A percentile compares a stretch with the other conserved stretches of the same genome.
phyloP scores from a whole-genome alignment of 2,888 invertebrate genomes.

The Chrysolina americana region DNA sequence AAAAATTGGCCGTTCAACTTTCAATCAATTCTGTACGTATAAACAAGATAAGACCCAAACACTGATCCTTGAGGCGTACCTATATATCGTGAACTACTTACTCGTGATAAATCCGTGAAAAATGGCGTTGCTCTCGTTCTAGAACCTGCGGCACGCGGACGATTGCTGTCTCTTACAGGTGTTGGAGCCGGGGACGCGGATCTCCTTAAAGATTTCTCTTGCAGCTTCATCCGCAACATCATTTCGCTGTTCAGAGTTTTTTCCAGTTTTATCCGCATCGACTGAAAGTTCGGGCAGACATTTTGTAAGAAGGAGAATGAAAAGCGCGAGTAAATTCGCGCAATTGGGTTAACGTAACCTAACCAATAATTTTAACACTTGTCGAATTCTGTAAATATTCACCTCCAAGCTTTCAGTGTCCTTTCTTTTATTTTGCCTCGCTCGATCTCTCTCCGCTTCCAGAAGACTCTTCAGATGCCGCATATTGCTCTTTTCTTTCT shows the following conservation, averaged over 20 bases:
- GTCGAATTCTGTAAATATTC: background rate
- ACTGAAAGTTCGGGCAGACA: slow-evolving; percentile 31
- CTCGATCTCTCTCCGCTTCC: slow-evolving; percentile 43
- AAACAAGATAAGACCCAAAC: background rate
- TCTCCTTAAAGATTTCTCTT: slow-evolving; percentile 29
- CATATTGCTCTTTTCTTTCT: slow-evolving; percentile 48
- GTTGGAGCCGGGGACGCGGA: slow-evolving; percentile 31
- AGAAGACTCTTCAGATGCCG: slow-evolving; percentile 49
- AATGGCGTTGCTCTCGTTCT: slow-evolving; percentile 21
- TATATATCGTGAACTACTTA: background rate
- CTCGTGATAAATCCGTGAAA: slow-evolving; percentile 25
- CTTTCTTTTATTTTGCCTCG: slow-evolving; percentile 41
- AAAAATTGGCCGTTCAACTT: background rate
- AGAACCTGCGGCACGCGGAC: background rate
- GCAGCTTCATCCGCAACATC: slow-evolving; percentile 46
- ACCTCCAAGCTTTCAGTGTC: slow-evolving; percentile 51
- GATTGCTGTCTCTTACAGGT: slow-evolving; percentile 47
- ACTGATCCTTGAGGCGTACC: background rate
- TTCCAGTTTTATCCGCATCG: slow-evolving; percentile 48
- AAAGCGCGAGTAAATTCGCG: too few species aligned
- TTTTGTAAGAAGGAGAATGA: background rate
- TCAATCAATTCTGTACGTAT: background rate
- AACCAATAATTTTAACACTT: background rate
- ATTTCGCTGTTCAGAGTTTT: slow-evolving; percentile 48
- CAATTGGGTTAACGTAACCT: too few species aligned